A percentile compares a stretch with the other conserved stretches of the same genome.
phyloP scores from a whole-genome alignment of 2,113 vertebrate genomes.

The Neogobius melanostomus region DNA sequence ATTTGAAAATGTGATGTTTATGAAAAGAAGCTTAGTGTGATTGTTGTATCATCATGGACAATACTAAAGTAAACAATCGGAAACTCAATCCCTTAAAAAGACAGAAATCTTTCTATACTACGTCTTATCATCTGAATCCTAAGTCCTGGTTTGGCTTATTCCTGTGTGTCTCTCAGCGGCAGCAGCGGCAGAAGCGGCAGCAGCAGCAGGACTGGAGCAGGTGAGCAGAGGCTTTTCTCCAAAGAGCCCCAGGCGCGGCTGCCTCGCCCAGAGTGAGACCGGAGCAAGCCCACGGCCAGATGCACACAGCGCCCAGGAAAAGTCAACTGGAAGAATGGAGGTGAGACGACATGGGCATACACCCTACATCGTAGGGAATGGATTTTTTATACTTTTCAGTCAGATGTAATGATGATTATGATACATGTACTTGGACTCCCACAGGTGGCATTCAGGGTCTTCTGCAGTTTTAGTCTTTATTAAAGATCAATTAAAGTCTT shows the following conservation, averaged over 20 bases:
- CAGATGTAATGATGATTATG: background rate
- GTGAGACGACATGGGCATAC: conserved; percentile 13
- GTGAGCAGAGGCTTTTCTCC: conserved; percentile 34
- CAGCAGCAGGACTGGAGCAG: conserved; percentile 4
- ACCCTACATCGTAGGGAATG: background rate
- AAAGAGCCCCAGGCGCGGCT: conserved; percentile 36
- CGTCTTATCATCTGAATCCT: conserved; percentile 2
- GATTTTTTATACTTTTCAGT: background rate
- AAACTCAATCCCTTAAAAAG: background rate
- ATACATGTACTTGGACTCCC: no score
- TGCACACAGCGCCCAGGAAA: conserved; percentile 11
- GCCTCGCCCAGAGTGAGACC: conserved; percentile 31
- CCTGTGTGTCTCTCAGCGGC: background rate
- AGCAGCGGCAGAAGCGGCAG: background rate
- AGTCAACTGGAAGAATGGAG: conserved; percentile 13
- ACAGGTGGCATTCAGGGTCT: no score
- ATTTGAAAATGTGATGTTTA: no score
- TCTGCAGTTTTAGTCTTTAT: no score
- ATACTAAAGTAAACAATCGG: background rate
- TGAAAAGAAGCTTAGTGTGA: no score
- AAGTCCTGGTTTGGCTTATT: conserved; percentile 8
- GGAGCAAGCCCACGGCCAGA: conserved; percentile 38
- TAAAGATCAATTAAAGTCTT: no score
- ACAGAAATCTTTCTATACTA: background rate
- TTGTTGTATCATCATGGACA: no score